Evolutionary conservation across 2,888 invertebrate species (phyloP).

Genomic region (Brenthis daphne): DNA sequence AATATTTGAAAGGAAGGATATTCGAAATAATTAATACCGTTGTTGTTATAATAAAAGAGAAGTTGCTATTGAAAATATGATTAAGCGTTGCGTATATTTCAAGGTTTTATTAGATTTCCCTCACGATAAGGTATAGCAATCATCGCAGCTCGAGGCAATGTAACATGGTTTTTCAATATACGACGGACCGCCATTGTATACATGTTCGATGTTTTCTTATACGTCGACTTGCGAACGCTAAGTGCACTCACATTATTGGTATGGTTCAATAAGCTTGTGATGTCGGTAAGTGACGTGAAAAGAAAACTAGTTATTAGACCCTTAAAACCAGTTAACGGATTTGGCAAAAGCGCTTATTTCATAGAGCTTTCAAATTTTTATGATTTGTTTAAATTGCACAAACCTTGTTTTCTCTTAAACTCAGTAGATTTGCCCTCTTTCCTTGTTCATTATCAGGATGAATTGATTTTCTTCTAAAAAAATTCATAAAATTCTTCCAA

Average conservation of each 20-base stretch:
- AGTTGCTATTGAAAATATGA: conserved; percentile 29
- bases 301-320: conserved; percentile 24
- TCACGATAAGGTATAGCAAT: conserved; percentile 34
- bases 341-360: conserved; percentile 1
- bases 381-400: conserved; percentile 3
- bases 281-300: conserved; percentile 15
- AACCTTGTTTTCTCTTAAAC: conserved; percentile 3
- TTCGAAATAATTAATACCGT: background rate
- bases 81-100: conserved; percentile 32
- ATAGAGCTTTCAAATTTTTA: conserved; percentile 3
- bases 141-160: conserved; percentile 30
- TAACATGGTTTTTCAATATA: conserved; percentile 54
- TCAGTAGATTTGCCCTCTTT: background rate
- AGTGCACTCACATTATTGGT: conserved; percentile 43
- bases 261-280: conserved; percentile 33
- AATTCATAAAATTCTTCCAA: no score
- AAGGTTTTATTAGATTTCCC: conserved; percentile 35
- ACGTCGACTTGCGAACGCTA: conserved; percentile 32
- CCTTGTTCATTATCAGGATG: no score
- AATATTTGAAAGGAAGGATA: background rate
- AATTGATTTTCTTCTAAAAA: no score
- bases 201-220: conserved; percentile 30
- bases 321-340: conserved; percentile 1
- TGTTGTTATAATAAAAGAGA: background rate
- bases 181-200: conserved; percentile 35